Evolutionary conservation across 2,888 invertebrate genomes (phyloP), one percentile per base, ranked within the genome.

Genomic region (Ochropleura plecta): DNA sequence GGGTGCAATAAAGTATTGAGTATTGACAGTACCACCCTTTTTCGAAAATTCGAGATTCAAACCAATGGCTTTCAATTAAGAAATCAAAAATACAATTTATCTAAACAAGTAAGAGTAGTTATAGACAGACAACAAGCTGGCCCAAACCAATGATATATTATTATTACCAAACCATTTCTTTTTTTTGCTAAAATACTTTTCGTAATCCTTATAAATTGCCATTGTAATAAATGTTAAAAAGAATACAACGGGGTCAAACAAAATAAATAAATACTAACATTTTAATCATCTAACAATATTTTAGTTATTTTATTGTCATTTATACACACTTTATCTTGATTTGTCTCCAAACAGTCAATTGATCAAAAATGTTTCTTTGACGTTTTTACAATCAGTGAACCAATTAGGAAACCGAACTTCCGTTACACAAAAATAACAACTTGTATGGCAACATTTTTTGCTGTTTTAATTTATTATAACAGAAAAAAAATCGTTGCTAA

Each of bases 311-410:
- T 72, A 79, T 48, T 81, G 67, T 73, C 71, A 80, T 66, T 42
- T 16, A 46, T 63, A 72, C 55, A 4, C 70, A 81, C 57, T 79
- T 69, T 78, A 70, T 81, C 84, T 79, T 84, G 83, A 76, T 79
- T 81, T 84, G 71, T 71, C 44, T 6, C 44, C 49, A 69, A 73
- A 73, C 8, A 62, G 51, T 73, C 65, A 49, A 77, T 53, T 66
- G 66, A 64, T 77, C 67, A 74, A 62, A 70, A 63, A 60, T 30
- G 49, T 55, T 65, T 51, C 44, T 60, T 68, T 57, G 16, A n/a
- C 7, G 30, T 53, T 67, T 78, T 42, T 51, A 59, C 7, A 48
- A 70, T 42, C 18, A 65, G 14, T 16, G 44, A 55, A 55, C 70
- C 44, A 65, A 76, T 51, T 71, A 78, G 7, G 30, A 10, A n/a